A percentile compares a stretch with the other conserved stretches of the same genome.
Conservation (phyloP, 1,140 invertebrate genomes). For the Musca vetustissima region DNA sequence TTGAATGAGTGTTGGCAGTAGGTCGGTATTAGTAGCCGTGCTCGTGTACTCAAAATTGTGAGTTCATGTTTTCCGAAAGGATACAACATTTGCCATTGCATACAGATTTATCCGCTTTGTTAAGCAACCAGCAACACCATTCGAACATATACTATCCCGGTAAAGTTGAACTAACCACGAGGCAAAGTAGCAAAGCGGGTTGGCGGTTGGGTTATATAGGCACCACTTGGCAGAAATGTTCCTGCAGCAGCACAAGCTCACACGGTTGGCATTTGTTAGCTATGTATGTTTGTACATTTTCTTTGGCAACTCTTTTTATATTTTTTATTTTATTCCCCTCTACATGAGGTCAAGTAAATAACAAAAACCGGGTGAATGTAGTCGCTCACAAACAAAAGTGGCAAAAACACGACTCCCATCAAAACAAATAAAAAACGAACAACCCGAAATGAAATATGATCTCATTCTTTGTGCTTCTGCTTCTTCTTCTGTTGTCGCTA, state of each 20-base stretch:
- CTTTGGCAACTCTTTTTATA: neutral
- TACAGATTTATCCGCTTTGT: slow-evolving; percentile 14
- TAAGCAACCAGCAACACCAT: slow-evolving; percentile 16
- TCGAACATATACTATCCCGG: neutral
- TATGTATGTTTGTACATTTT: slow-evolving; percentile 11
- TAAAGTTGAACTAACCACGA: slow-evolving; percentile 3
- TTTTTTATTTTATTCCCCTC: neutral
- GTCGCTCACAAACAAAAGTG: too few species aligned
- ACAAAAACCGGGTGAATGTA: neutral
- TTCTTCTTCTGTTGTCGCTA: too few species aligned
- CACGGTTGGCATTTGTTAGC: too few species aligned
- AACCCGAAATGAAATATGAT: slow-evolving; percentile 15
- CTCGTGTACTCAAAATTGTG: neutral
- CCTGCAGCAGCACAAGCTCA: too few species aligned
- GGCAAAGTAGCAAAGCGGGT: neutral
- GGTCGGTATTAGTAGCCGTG: neutral
- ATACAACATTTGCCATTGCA: slow-evolving; percentile 18
- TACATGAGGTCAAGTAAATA: slow-evolving; percentile 16
- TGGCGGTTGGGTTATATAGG: too few species aligned
- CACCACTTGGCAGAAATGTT: too few species aligned
- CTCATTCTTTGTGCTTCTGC: slow-evolving; percentile 6
- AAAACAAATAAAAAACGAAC: too few species aligned
- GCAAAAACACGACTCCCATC: too few species aligned
- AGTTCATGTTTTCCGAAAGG: neutral
- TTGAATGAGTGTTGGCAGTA: neutral